Evolutionary conservation across 2,797 vertebrate genomes (phyloP), one percentile per base, ranked within the genome.

Genomic region (Odontamblyopus lacepedii): DNA sequence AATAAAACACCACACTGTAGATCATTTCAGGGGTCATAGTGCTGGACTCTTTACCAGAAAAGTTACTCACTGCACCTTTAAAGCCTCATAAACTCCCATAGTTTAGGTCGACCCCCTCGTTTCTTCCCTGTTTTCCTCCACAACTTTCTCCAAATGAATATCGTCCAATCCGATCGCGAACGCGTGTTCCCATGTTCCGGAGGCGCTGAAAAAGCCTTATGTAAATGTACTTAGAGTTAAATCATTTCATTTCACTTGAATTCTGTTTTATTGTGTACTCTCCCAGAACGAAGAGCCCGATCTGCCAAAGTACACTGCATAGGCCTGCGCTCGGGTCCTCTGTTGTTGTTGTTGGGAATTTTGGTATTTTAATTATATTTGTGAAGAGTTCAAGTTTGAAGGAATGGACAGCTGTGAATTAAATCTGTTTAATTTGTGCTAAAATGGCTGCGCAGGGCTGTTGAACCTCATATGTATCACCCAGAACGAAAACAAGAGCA

Each of bases 191-290:
- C 56, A 67, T 55, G 70, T 65, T 60, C 69, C 12, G 13, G 23
- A 18, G 9, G 44, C 0, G 44, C 7, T 57, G 38, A 71, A 57
- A 63, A 71, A 16, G 2, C 30, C 64, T 65, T 69, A 57, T 5
- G 66, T 13, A 63, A 50, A 67, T 63, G 16, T 70, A 56, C 51
- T 68, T 68, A 56, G 30, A 23, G 18, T 35, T 68, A 68, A 68
- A 66, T 50, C 30, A 32, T 66, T 38, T 50, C 30, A 32, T 66
- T 38, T 74, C n/a, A 55, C 69, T 71, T 55, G 5, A 29, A 30
- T 61, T 51, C 57, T 62, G 67, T 67, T 67, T 72, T 68, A 63
- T 16, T 23, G 63, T 44, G 55, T 12, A n/a, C 18, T 78, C 72
- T 74, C 72, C 72, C 77, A 74, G 72, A 78, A 75, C 61, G 27